Evolutionary conservation across 2,797 vertebrate genomes (phyloP).

Genomic region (Thamnophis elegans): DNA sequence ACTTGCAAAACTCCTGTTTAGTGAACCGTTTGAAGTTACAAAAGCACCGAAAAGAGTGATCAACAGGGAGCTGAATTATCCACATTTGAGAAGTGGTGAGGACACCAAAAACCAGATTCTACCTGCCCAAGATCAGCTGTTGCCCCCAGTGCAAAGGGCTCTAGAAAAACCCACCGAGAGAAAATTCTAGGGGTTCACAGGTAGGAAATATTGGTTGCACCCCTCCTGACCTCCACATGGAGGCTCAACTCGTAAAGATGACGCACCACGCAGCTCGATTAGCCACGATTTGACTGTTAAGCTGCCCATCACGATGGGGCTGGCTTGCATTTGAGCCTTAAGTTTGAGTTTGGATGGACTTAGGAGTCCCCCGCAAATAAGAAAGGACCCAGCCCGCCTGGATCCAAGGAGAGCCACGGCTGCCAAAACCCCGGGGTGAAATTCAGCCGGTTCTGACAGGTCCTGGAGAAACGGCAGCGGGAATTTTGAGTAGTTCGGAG

Average conservation of each 20-base stretch:
- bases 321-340: neutral
- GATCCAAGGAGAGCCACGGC: neutral
- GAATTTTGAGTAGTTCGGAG: no score
- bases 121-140: neutral
- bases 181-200: neutral
- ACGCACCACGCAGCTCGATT: neutral
- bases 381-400: neutral
- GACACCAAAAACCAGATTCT: neutral
- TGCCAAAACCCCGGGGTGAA: no score
- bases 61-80: no score
- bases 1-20: no score
- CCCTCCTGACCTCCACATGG: neutral
- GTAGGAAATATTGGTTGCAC: neutral
- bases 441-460: no score
- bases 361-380: neutral
- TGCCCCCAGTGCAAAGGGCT: neutral
- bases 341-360: neutral
- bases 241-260: neutral
- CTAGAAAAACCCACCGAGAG: no score
- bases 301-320: neutral
- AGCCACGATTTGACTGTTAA: neutral
- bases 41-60: no score
- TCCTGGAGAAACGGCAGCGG: no score
- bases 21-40: no score
- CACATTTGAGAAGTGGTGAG: no score